Evolutionary conservation across 2,888 invertebrate species (phyloP).

Genomic region (Amitus sp.): DNA sequence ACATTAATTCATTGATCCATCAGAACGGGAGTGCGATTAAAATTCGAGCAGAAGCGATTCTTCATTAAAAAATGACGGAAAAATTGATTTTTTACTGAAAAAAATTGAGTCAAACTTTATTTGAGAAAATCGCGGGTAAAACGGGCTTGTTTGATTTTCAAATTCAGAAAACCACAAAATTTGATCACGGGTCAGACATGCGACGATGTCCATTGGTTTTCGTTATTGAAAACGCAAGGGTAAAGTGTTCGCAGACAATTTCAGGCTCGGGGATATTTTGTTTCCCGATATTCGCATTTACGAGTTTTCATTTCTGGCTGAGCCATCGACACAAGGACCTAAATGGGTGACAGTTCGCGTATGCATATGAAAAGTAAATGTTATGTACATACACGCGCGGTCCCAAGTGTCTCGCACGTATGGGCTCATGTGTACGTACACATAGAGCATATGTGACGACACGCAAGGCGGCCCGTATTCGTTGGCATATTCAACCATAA

Average conservation of each 20-base stretch:
- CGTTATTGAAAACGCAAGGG: not conserved
- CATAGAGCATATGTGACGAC: constrained; percentile 1
- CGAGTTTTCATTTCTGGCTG: constrained; percentile 38
- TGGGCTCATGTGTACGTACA: not conserved
- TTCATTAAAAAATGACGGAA: too few species aligned
- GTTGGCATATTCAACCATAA: constrained; percentile 37
- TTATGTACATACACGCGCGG: constrained; percentile 6
- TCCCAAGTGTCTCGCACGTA: not conserved
- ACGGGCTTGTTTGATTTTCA: too few species aligned
- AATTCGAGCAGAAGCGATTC: too few species aligned
- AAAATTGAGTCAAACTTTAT: too few species aligned
- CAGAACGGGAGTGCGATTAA: too few species aligned
- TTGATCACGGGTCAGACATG: not conserved
- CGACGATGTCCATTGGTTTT: not conserved
- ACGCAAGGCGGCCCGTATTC: constrained; percentile 15
- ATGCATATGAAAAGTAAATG: constrained; percentile 24
- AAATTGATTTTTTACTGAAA: too few species aligned
- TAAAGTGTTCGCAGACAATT: constrained; percentile 3
- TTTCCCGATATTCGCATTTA: constrained; percentile 26
- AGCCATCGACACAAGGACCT: constrained; percentile 24
- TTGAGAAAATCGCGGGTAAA: too few species aligned
- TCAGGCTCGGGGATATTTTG: constrained; percentile 23
- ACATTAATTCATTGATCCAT: too few species aligned
- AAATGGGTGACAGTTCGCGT: constrained; percentile 32
- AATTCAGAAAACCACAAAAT: not conserved